phyloP scores from a whole-genome alignment of 2,797 vertebrate species.

The Botia kubotai region DNA sequence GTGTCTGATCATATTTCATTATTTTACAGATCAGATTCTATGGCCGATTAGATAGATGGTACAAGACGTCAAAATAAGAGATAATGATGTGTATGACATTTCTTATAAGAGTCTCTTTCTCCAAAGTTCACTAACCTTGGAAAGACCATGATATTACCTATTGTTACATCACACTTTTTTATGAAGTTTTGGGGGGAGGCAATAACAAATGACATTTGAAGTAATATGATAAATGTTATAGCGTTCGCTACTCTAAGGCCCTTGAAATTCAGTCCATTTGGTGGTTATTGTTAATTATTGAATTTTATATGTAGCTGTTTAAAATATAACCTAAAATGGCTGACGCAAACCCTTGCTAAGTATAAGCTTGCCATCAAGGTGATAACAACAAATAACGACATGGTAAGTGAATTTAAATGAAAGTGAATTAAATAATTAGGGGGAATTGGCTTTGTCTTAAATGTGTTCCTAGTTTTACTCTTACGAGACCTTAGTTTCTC shows the following conservation, averaged over 20 bases:
- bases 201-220: conserved; percentile 36
- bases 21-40: conserved; percentile 21
- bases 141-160: conserved; percentile 19
- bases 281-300: background rate
- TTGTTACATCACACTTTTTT: conserved; percentile 16
- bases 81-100: conserved; percentile 45
- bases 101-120: background rate
- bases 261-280: conserved; percentile 1
- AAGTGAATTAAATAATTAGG: background rate
- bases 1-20: conserved; percentile 23
- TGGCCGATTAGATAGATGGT: conserved; percentile 24
- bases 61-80: conserved; percentile 29
- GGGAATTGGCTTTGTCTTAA: conserved; percentile 1
- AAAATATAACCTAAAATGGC: background rate
- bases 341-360: background rate
- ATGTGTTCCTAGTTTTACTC: conserved; percentile 12
- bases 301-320: background rate
- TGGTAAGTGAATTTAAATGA: background rate
- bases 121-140: background rate
- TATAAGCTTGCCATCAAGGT: background rate
- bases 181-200: background rate
- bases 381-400: background rate
- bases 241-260: conserved; percentile 28
- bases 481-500: conserved; percentile 12
- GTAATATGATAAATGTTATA: conserved; percentile 47